Evolutionary conservation across 2,888 invertebrate genomes (phyloP), one percentile per base, ranked within the genome.

Genomic region (Dyspetes luteomarginatus): DNA sequence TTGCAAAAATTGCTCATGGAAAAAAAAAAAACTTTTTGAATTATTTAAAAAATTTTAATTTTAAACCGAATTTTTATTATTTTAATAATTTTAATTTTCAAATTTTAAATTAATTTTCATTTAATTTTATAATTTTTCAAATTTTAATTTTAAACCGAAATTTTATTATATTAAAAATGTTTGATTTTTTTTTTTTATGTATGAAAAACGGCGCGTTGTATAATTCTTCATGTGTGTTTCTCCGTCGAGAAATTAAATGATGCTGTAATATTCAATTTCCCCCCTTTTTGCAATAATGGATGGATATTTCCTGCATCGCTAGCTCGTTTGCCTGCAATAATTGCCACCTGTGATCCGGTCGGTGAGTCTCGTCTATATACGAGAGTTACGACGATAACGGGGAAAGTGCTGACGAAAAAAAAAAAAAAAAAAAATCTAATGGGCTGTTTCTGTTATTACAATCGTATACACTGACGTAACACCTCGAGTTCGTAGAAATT

Each of bases 291-390:
- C 36, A 12, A 36, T 52, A n/a, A 5, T 22, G 30, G 30, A 7
- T 65, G n/a, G 9, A 41, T 3, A 26, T 55, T 55, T 41, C 41
- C 22, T 28, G 0, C 2, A 15, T 68, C 22, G 17, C 19, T 67
- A 3, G 28, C 15, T 67, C 22, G 67, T 12, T 4, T 9, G 24
- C 22, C 24, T 36, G 50, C 41, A 52, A 67, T 52, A 67, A 36
- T 67, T 55, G 15, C 52, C 50, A 67, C 36, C 36, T 36, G 41
- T 52, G 52, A 52, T 55, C 55, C 36, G 50, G 22, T 30, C 41
- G 9, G 41, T 4, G 26, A 12, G 15, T 65, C 19, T 1, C 36
- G 12, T 36, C 36, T 36, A 36, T 7, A 43, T 26, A 55, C 15
- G 17, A 41, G 41, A 26, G 41, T 5, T 17, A 43, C 41, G 68